Conservation (phyloP, 2,113 vertebrate species). For the Sapajus apella region DNA sequence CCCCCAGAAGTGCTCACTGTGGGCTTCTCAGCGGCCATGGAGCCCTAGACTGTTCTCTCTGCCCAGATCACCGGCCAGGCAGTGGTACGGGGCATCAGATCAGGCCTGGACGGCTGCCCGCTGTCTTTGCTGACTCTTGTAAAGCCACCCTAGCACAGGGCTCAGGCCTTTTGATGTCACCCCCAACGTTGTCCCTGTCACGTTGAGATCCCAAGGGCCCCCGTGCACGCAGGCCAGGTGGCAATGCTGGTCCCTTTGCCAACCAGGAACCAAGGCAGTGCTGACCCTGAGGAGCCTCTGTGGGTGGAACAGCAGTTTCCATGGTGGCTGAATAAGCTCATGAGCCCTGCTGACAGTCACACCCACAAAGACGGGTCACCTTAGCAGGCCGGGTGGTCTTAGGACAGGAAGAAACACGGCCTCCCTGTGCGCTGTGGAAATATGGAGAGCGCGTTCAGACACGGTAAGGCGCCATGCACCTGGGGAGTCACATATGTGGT, state of each 20-base stretch:
- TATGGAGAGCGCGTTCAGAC: accelerated
- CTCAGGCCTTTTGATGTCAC: background rate
- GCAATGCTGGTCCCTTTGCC: background rate
- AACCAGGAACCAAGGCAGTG: too few species aligned
- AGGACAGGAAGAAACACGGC: background rate
- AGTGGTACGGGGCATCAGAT: background rate
- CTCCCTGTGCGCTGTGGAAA: background rate
- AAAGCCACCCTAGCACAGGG: background rate
- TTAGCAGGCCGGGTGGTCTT: background rate
- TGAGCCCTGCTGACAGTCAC: accelerated
- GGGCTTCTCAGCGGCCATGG: background rate
- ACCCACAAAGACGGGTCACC: accelerated
- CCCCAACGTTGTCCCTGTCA: background rate
- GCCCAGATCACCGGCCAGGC: accelerated
- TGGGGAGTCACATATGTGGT: background rate
- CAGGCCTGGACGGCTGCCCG: background rate
- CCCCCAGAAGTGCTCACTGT: too few species aligned
- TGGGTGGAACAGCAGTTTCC: background rate
- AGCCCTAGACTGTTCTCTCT: accelerated
- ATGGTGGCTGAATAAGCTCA: too few species aligned
- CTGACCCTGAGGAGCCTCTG: background rate
- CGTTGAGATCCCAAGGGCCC: accelerated
- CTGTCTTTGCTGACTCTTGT: too few species aligned
- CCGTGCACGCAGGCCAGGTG: accelerated
- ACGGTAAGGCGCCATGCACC: background rate